Evolutionary conservation across 2,113 vertebrate species (phyloP).

Genomic region (Pseudorasbora parva): DNA sequence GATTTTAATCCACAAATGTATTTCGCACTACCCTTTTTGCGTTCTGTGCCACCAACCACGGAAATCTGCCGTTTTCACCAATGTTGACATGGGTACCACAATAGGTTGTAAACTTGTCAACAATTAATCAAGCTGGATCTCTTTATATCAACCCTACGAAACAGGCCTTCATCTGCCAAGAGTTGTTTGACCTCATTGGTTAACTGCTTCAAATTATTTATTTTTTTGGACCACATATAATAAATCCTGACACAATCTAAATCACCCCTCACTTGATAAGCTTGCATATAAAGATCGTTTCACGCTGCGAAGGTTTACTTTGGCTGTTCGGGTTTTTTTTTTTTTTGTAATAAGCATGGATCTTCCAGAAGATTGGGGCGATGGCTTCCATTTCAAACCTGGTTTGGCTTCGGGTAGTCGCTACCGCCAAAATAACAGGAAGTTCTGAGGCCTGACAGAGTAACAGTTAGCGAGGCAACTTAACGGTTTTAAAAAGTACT

Average conservation of each 20-base stretch:
- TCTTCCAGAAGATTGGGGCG: neutral
- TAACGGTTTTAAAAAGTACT: constrained; percentile 24
- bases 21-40: neutral
- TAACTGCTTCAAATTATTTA: constrained; percentile 34
- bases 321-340: constrained; percentile 19
- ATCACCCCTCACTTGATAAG: neutral
- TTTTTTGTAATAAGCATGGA: constrained; percentile 1
- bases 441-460: constrained; percentile 35
- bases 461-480: constrained; percentile 25
- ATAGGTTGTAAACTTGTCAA: constrained; percentile 30
- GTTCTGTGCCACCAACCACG: constrained; percentile 13
- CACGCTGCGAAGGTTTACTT: constrained; percentile 20
- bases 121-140: constrained; percentile 23
- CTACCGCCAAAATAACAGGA: constrained; percentile 16
- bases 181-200: constrained; percentile 32
- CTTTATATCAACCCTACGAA: constrained; percentile 25
- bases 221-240: constrained; percentile 25
- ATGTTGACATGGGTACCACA: constrained; percentile 21
- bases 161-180: neutral
- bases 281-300: constrained; percentile 37
- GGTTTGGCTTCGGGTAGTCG: constrained; percentile 21
- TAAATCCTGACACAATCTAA: constrained; percentile 17
- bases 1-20: neutral
- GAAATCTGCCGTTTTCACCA: constrained; percentile 15
- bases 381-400: constrained; percentile 27